Evolutionary conservation across 2,888 invertebrate genomes (phyloP).

Genomic region (Cactoblastis cactorum): DNA sequence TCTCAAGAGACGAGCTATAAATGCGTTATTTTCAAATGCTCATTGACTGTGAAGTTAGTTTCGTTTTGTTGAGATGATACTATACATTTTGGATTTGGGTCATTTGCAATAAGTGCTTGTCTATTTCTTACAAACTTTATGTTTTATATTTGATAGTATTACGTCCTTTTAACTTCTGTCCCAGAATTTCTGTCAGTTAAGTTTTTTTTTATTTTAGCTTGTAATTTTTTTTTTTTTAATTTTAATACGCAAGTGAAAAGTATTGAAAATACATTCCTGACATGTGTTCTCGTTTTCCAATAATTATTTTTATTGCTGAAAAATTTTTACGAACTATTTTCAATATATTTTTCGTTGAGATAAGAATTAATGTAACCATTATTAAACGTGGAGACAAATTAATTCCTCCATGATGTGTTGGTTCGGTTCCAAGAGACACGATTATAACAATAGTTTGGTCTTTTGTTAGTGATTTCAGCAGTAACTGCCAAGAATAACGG

Average conservation of each 20-base stretch:
- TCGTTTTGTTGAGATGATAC: background rate
- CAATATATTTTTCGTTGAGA: background rate
- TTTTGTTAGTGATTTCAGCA: slow-evolving; percentile 31
- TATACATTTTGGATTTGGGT: background rate
- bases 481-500: slow-evolving; percentile 35
- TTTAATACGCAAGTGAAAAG: background rate
- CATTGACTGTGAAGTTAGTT: slow-evolving; percentile 1
- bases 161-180: no score
- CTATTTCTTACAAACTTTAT: no score
- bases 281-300: no score
- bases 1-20: slow-evolving; percentile 2
- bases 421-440: slow-evolving; percentile 27
- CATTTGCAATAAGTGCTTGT: no score
- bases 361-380: slow-evolving; percentile 1
- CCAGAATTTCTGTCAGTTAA: no score
- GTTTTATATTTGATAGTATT: no score
- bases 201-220: no score
- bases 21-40: background rate
- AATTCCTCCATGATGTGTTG: background rate
- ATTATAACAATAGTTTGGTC: slow-evolving; percentile 32
- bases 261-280: no score
- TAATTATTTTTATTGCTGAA: background rate
- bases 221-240: no score
- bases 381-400: slow-evolving; percentile 7
- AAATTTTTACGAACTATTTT: background rate